Evolutionary conservation across 1,140 invertebrate genomes (phyloP).

Genomic region (Formica selysi): DNA sequence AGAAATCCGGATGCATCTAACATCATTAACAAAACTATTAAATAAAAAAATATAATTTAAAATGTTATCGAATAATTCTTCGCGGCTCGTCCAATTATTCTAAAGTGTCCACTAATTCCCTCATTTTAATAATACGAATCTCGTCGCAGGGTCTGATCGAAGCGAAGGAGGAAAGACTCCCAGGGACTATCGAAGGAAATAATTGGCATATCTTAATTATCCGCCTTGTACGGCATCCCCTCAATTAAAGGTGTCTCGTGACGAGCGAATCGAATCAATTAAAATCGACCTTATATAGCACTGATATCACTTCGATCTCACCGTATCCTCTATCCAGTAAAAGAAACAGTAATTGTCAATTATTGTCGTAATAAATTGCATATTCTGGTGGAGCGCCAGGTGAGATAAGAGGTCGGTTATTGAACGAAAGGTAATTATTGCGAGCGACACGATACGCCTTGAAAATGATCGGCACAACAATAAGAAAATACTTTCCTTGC

Average conservation of each 20-base stretch:
- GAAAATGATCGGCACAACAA: slow-evolving; percentile 14
- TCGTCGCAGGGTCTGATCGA: not conserved
- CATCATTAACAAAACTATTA: not conserved
- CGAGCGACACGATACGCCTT: not conserved
- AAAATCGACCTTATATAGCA: slow-evolving; percentile 63
- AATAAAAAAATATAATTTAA: slow-evolving; percentile 2
- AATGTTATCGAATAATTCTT: not conserved
- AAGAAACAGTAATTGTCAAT: slow-evolving; percentile 76
- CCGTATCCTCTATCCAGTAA: slow-evolving; percentile 31
- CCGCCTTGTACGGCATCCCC: slow-evolving; percentile 32
- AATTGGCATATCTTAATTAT: slow-evolving; percentile 74
- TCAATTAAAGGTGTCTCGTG: slow-evolving; percentile 73
- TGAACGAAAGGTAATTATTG: slow-evolving; percentile 63
- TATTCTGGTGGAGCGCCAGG: slow-evolving; percentile 37
- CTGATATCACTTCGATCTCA: slow-evolving; percentile 20
- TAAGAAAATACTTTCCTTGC: not conserved
- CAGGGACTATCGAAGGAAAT: slow-evolving; percentile 31
- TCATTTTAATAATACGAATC: slow-evolving; percentile 33
- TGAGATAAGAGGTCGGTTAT: slow-evolving; percentile 61
- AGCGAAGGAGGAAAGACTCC: not conserved
- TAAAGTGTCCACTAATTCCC: slow-evolving; percentile 36
- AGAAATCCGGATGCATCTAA: not conserved
- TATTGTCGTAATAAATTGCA: slow-evolving; percentile 71
- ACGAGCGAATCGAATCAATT: slow-evolving; percentile 73
- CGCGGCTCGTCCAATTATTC: slow-evolving; percentile 41